Evolutionary conservation across 2,797 vertebrate species (phyloP), one percentile per base, ranked within the genome.

Genomic region (Luscinia luscinia): DNA sequence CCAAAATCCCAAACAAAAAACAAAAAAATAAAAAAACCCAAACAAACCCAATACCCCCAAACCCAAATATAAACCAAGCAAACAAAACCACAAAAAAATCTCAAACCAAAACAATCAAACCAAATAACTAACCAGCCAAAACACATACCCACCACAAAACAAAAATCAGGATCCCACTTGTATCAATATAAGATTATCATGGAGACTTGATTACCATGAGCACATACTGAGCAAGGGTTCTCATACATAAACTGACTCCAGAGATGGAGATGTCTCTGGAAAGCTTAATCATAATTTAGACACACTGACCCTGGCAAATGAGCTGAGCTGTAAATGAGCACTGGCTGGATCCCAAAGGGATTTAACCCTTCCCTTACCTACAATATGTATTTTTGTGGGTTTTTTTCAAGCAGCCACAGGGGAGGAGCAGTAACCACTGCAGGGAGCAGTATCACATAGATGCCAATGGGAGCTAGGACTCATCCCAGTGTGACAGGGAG

Each of bases 1-100:
- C 6, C 4, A 32, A 61, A 27, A 32, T 4, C 9, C 40, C 46
- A 30, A 59, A 4, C 8, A 45, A 75, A 34, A 6, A 5, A 8
- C 12, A 17, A 28, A 20, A 24, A 20, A 23, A 9, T 32, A 20
- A 30, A 51, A 43, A 51, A 43, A 2, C 9, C 5, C 3, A 20
- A 61, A 61, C 12, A 20, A 61, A 27, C 17, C 23, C 2, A 23
- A 34, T 2, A 17, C 6, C 4, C 19, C 17, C 20, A 40, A 70
- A 40, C 8, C 3, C 5, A 34, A 36, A 54, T 14, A 40, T 34
- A 38, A 59, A 36, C 3, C 17, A 27, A 52, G 0, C 17, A 15
- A 61, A 2, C 8, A 19, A 55, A 36, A 27, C 2, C 11, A 24
- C 9, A 40, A 52, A 52, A 20, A 10, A 11, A 0, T 4, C 5